These are phyloP conservation scores for Synergus gifuensis DNA, from an alignment of 2,888 invertebrate genomes.

Conservation along the genomic window DNA sequence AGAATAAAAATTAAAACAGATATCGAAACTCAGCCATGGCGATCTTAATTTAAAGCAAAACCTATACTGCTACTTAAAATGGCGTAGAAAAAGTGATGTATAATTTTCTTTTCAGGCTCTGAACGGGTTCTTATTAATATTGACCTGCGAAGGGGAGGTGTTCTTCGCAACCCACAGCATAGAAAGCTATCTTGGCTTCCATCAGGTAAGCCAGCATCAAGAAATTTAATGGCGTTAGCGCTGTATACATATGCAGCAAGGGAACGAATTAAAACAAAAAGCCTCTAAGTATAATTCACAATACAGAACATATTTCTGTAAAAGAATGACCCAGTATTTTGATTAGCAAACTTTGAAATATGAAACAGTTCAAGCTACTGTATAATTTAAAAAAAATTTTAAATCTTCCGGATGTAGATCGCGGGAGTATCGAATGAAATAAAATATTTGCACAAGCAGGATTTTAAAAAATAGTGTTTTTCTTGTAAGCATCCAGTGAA, in stretches of 20 bases:
- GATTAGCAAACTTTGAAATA: not conserved
- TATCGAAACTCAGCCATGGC: not conserved
- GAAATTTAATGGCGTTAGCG: slow-evolving; percentile 37
- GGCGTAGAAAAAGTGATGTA: slow-evolving; percentile 23
- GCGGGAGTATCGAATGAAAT: not conserved
- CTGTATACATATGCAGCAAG: not conserved
- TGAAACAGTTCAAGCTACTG: not conserved
- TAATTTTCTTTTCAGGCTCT: slow-evolving; percentile 87
- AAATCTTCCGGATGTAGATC: not conserved
- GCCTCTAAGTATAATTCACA: not conserved
- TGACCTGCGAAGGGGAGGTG: slow-evolving; percentile 99
- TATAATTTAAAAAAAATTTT: not conserved
- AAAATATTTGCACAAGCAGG: slow-evolving; percentile 1
- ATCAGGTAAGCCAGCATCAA: slow-evolving; percentile 88
- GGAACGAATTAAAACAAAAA: not conserved
- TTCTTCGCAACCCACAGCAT: slow-evolving; percentile 99
- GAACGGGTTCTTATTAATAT: slow-evolving; percentile 99
- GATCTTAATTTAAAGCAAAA: not conserved
- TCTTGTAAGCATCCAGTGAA: slow-evolving; percentile 26
- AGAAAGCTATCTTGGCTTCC: slow-evolving; percentile 99
- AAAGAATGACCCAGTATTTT: not conserved
- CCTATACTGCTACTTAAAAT: not conserved
- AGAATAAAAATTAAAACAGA: too few species aligned
- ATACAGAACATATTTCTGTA: not conserved
- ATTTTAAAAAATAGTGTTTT: slow-evolving; percentile 5